phyloP scores from a whole-genome alignment of 2,113 vertebrate species.

The Lonchura striata region DNA sequence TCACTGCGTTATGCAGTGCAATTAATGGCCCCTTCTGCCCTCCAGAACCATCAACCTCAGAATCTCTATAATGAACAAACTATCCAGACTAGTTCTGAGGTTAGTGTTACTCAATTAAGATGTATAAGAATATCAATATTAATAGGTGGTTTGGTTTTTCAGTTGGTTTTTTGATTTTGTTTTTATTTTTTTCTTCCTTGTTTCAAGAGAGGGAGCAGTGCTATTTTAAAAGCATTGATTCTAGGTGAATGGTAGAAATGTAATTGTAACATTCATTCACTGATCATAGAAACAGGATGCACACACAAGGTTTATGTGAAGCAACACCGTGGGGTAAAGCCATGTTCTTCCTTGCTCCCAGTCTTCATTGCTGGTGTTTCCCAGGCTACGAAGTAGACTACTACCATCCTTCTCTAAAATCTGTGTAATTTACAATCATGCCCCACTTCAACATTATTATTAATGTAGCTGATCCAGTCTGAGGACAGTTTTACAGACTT shows the following conservation, averaged over 20 bases:
- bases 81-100: not conserved
- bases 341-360: not conserved
- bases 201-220: not conserved
- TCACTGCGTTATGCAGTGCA: not conserved
- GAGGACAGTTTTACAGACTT: not conserved
- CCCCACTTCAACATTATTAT: not conserved
- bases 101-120: not conserved
- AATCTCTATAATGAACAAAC: not conserved
- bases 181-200: not conserved
- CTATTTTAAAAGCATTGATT: not conserved
- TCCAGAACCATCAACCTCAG: not conserved
- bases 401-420: not conserved
- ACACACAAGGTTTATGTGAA: not conserved
- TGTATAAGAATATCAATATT: not conserved
- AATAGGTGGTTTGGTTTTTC: not conserved
- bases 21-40: not conserved
- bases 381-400: not conserved
- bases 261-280: fast-evolving
- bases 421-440: not conserved
- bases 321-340: not conserved
- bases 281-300: not conserved
- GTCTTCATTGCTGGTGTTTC: not conserved
- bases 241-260: not conserved
- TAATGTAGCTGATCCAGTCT: not conserved
- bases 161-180: not conserved